phyloP scores from a whole-genome alignment of 2,888 invertebrate genomes.

The Synergus gifuensis region DNA sequence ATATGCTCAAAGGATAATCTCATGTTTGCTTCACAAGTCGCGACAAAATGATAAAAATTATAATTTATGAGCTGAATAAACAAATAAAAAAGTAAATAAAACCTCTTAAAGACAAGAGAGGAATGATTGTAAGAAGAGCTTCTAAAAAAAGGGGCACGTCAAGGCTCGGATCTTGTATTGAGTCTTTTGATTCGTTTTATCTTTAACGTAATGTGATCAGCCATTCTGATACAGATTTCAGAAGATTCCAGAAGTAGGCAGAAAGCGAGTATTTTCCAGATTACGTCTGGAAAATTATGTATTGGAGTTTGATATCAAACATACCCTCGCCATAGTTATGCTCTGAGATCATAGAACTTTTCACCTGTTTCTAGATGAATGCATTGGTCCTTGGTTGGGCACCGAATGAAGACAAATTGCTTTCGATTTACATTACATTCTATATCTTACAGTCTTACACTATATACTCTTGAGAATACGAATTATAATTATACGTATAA shows the following conservation, averaged over 20 bases:
- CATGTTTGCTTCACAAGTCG: too few relatives aligned
- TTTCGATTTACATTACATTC: slow-evolving; percentile 61
- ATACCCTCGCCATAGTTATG: slow-evolving; percentile 5
- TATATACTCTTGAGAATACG: slow-evolving; percentile 47
- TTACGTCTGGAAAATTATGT: neutral
- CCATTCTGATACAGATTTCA: neutral
- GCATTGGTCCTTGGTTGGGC: slow-evolving; percentile 66
- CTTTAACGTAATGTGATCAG: neutral
- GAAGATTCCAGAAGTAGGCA: neutral
- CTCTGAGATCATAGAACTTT: slow-evolving; percentile 39
- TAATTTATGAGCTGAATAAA: too few relatives aligned
- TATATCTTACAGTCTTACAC: slow-evolving; percentile 53
- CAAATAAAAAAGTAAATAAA: neutral
- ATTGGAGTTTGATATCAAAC: neutral
- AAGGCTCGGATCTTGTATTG: neutral
- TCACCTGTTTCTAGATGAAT: slow-evolving; percentile 48
- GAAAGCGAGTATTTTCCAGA: neutral
- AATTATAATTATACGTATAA: slow-evolving; percentile 36
- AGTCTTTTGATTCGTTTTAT: neutral
- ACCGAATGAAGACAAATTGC: slow-evolving; percentile 66
- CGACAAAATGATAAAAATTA: too few relatives aligned
- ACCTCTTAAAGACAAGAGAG: neutral
- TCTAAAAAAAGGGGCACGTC: neutral
- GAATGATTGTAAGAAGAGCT: neutral
- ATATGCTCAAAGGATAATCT: too few relatives aligned